These are phyloP conservation scores for Meliscaeva auricollis DNA, from an alignment of 2,888 invertebrate species.

Conservation along the genomic window DNA sequence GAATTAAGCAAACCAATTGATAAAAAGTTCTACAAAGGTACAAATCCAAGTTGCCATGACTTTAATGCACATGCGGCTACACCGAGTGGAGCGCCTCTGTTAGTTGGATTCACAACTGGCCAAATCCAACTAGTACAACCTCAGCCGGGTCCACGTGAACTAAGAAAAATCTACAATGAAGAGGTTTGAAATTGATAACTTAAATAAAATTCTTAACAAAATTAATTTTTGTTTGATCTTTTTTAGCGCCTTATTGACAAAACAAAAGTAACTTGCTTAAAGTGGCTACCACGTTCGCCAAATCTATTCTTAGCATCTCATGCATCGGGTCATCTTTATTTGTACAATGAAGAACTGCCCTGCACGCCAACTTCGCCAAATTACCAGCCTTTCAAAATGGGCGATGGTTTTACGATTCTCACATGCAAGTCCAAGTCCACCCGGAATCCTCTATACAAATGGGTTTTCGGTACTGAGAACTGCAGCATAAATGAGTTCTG, in stretches of 20 bases:
- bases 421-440: constrained; percentile 98
- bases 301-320: constrained; percentile 98
- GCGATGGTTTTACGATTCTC: constrained; percentile 96
- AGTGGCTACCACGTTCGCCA: constrained; percentile 98
- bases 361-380: constrained; percentile 96
- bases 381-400: constrained; percentile 97
- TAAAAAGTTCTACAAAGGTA: constrained; percentile 99
- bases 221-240: constrained; percentile 42
- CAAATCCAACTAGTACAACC: constrained; percentile 99
- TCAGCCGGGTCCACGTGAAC: constrained; percentile 98
- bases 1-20: constrained; percentile 98
- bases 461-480: constrained; percentile 93
- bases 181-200: constrained; percentile 87
- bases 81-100: constrained; percentile 92
- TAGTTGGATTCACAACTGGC: constrained; percentile 99
- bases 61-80: constrained; percentile 95
- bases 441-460: constrained; percentile 96
- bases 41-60: constrained; percentile 99
- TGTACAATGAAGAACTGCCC: constrained; percentile 97
- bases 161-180: constrained; percentile 98
- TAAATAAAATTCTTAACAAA: not conserved
- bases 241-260: constrained; percentile 84
- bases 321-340: constrained; percentile 97
- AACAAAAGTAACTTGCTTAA: constrained; percentile 93
- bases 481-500: constrained; percentile 97